A percentile compares a stretch with the other conserved stretches of the same genome.
Conservation (phyloP, 2,113 vertebrate species). For the Platysteira castanea region DNA sequence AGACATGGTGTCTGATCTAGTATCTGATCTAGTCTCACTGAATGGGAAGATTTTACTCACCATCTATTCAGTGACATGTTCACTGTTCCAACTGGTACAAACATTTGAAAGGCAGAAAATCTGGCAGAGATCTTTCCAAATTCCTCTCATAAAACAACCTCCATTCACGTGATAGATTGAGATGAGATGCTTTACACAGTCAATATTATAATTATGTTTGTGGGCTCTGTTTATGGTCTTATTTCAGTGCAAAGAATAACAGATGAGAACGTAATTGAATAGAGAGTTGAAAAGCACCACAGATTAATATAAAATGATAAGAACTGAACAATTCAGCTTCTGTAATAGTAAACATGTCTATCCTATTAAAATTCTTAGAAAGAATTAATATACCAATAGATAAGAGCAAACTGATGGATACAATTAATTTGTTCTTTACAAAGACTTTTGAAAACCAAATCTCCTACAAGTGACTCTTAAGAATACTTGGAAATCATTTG, state of each 20-base stretch:
- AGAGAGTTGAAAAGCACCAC: neutral
- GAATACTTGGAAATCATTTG: neutral
- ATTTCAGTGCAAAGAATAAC: conserved; percentile 14
- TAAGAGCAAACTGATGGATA: neutral
- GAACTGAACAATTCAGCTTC: neutral
- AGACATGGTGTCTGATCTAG: neutral
- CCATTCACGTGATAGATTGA: neutral
- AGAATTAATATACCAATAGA: conserved; percentile 1
- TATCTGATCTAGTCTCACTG: neutral
- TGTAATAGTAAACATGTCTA: neutral
- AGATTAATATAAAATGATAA: neutral
- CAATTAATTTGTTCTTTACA: neutral
- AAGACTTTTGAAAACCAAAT: neutral
- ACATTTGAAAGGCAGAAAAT: neutral
- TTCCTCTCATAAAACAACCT: neutral
- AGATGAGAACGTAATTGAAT: neutral
- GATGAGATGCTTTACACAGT: neutral
- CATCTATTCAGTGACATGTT: neutral
- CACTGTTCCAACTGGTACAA: neutral
- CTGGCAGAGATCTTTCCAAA: neutral
- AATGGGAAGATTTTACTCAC: neutral
- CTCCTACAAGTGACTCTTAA: neutral
- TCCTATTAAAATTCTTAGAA: neutral
- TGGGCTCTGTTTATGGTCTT: neutral
- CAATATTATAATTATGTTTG: neutral